Percentiles rank a stretch among this genome's conserved stretches.
phyloP scores from a whole-genome alignment of 2,113 vertebrate species.

The Cyanoramphus novaezelandiae region DNA sequence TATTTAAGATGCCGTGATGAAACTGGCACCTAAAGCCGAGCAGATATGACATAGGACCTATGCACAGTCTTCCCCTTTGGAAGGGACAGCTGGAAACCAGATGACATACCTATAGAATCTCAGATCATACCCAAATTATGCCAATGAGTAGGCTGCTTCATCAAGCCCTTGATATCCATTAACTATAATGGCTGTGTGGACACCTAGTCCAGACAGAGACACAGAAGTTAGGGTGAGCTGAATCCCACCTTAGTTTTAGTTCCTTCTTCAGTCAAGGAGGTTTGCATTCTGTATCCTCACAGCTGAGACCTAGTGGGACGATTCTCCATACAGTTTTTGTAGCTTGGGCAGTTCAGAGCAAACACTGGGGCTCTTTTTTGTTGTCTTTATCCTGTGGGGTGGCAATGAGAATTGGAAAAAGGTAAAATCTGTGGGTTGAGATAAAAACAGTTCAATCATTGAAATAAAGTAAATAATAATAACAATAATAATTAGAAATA shows the following conservation, averaged over 20 bases:
- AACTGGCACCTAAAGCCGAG: neutral
- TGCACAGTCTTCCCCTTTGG: neutral
- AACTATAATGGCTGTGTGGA: neutral
- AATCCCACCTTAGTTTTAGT: neutral
- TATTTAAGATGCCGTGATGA: neutral
- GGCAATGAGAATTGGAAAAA: neutral
- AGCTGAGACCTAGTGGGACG: neutral
- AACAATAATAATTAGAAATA: neutral
- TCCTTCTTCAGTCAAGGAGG: neutral
- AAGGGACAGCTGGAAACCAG: neutral
- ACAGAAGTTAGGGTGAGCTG: neutral
- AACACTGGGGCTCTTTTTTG: neutral
- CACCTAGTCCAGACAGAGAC: neutral
- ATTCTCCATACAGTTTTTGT: neutral
- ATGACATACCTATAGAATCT: neutral
- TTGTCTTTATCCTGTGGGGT: neutral
- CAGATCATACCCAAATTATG: neutral
- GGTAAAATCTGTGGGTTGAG: neutral
- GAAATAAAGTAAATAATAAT: neutral
- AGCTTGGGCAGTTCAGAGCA: neutral
- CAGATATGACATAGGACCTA: neutral
- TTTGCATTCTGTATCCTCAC: neutral
- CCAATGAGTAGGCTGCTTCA: neutral
- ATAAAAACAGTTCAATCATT: neutral
- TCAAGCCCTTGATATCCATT: neutral